phyloP scores from a whole-genome alignment of 2,797 vertebrate species.

The Neosilurus mollespiculum region DNA sequence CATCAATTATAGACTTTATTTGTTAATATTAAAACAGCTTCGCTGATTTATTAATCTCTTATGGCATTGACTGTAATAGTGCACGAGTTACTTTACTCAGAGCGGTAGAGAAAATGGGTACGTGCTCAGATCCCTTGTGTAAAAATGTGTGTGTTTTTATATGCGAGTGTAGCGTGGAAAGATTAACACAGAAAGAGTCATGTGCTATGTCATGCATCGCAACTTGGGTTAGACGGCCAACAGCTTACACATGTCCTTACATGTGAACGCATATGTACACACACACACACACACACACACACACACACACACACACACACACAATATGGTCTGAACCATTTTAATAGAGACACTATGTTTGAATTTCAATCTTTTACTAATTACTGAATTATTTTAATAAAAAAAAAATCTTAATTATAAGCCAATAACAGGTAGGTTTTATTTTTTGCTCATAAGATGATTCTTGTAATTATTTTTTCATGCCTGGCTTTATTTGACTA shows the following conservation, averaged over 20 bases:
- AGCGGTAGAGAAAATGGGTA: neutral
- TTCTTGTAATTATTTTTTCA: neutral
- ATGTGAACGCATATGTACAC: neutral
- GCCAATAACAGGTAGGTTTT: neutral
- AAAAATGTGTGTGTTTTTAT: neutral
- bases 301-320: neutral
- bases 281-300: neutral
- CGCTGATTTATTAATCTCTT: neutral
- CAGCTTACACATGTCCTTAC: neutral
- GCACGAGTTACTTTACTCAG: neutral
- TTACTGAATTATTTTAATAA: neutral
- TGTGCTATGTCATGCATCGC: conserved; percentile 27
- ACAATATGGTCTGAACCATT: conserved; percentile 10
- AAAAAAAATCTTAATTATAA: neutral
- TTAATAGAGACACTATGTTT: conserved; percentile 8
- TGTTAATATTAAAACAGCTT: neutral
- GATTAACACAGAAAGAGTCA: conserved; percentile 24
- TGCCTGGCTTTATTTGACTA: neutral
- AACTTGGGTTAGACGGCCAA: neutral
- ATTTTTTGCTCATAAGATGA: neutral
- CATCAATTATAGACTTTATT: neutral
- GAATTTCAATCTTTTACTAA: neutral
- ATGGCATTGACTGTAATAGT: no score
- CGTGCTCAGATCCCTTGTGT: neutral
- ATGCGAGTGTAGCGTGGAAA: conserved; percentile 8